Base-by-base conservation (phyloP, 2,797 vertebrate species). In the Aplochiton taeniatus region DNA sequence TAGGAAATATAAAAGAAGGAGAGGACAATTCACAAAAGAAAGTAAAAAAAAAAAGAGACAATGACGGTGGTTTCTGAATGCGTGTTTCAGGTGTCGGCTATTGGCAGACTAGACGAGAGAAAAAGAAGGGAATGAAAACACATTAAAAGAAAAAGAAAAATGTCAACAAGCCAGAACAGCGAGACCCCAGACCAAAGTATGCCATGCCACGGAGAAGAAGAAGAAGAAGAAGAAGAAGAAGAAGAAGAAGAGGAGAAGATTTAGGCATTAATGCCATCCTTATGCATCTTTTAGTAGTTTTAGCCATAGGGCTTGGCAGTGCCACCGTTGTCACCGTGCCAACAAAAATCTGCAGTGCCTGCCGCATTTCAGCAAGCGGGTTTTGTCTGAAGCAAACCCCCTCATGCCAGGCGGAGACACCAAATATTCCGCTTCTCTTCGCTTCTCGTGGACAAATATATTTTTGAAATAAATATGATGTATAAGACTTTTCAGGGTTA, bases 241-340 rank as follows among this genome's bases (percentile, higher is more conserved):
- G n/a, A n/a, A n/a, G 60, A 68, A 83, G 77, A 77, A 76, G 66
- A 63, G 77, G 50, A 82, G 70, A 92, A 89, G 91, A 93, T 92
- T 92, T 82, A 91, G 92, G 92, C 92, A 90, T 90, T 93, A 93
- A 93, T 93, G 92, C 94, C 93, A 91, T 93, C 93, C 94, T 95
- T 92, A 93, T 92, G 94, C 94, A 93, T 96, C 94, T 93, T 94
- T 94, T 90, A 95, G 94, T 93, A 91, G 92, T 93, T 93, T 90
- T 93, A 93, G 95, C 96, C 95, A 94, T 91, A 92, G 95, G 96
- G 94, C 92, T 97, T 97, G 96, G 96, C 96, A 95, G 91, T 79
- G 90, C 86, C 92, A 89, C 85, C 85, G 60, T 89, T 95, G 96
- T 96, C 95, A 95, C 81, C 17, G 92, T 93, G 93, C 93, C 96